Percentiles rank a stretch among this genome's conserved stretches.
Conservation (phyloP, 2,888 invertebrate species). For the Altica lythri region DNA sequence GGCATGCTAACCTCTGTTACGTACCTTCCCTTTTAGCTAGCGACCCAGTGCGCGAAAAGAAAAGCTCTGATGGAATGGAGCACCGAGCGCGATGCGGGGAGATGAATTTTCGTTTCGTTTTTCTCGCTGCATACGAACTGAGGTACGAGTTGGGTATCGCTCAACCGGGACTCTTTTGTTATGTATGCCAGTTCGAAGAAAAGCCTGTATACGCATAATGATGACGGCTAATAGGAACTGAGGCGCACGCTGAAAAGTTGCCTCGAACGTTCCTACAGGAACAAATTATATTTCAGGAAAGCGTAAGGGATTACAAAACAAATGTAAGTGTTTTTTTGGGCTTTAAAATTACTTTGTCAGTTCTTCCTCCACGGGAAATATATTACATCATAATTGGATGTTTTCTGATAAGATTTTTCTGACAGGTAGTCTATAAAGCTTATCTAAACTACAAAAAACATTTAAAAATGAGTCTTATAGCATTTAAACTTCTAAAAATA, state of each 20-base stretch:
- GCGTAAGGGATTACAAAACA: slow-evolving; percentile 23
- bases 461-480: too few species aligned
- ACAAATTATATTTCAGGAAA: slow-evolving; percentile 21
- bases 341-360: slow-evolving; percentile 26
- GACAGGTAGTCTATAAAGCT: too few species aligned
- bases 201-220: slow-evolving; percentile 30
- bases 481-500: too few species aligned
- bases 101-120: slow-evolving; percentile 21
- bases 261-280: slow-evolving; percentile 27
- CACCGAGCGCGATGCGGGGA: slow-evolving; percentile 18
- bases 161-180: slow-evolving; percentile 33
- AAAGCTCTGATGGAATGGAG: slow-evolving; percentile 12
- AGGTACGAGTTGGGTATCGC: slow-evolving; percentile 25
- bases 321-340: slow-evolving; percentile 23
- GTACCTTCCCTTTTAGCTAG: slow-evolving; percentile 57
- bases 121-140: slow-evolving; percentile 27
- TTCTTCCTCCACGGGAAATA: slow-evolving; percentile 6
- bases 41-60: slow-evolving; percentile 37
- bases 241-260: slow-evolving; percentile 21
- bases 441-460: too few species aligned
- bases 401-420: too few species aligned
- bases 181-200: slow-evolving; percentile 31
- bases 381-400: slow-evolving; percentile 10
- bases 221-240: slow-evolving; percentile 31
- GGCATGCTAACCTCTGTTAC: slow-evolving; percentile 58